Evolutionary conservation across 2,797 vertebrate species (phyloP), one percentile per base, ranked within the genome.

Genomic region (Periparus ater): DNA sequence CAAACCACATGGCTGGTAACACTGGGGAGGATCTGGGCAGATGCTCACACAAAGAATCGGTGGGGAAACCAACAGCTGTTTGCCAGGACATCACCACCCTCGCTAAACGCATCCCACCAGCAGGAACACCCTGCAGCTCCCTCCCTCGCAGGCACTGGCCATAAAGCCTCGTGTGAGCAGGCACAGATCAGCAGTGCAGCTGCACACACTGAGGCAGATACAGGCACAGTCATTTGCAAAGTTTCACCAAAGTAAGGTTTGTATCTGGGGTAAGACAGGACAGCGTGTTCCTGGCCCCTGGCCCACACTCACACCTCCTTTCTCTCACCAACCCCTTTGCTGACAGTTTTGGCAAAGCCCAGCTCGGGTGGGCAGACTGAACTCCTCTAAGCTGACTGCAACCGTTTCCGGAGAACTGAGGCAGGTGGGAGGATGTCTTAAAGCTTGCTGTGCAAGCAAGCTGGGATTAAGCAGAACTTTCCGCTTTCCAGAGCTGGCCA

Each of bases 51-150:
- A 96, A 91, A 95, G 90, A 74, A 61, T 17, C 5, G 0, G 58
- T 62, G 53, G 77, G 85, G 90, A 94, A 93, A 70, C 5, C 67
- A 96, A 91, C 95, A 96, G 94, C 95, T 95, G 92, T 83, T 94
- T 63, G 71, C 86, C 91, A 79, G 94, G 71, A 81, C 80, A 86
- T 67, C 91, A 42, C 75, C 81, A 79, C 27, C 54, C 86, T 57
- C 4, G 0, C 73, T 88, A 36, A 78, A 60, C 0, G 0, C 78
- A 80, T 51, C 65, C 63, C 82, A 87, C 54, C 82, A 91, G 85
- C 83, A 90, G 3, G 40, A 86, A 66, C 48, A 66, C 55, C 71
- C 87, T 63, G 70, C 72, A 75, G 5, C 17, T 75, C 75, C 92
- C 17, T 75, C 75, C 92, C 77, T 81, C 15, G 0, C 53, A 58